Conservation (phyloP, 1,140 invertebrate genomes). For the Steinernema khuongi region DNA sequence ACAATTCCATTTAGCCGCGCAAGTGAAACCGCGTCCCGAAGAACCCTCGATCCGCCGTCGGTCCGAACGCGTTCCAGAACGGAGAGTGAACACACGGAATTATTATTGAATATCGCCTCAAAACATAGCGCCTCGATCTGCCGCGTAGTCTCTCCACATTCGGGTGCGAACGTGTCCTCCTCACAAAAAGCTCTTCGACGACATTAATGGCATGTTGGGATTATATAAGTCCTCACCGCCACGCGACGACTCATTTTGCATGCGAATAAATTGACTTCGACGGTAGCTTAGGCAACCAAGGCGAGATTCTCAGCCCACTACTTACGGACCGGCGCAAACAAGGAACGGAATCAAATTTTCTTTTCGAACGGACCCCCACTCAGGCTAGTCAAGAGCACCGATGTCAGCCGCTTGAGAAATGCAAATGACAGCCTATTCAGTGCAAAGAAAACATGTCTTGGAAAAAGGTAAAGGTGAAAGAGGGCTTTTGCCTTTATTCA, state of each 20-base stretch:
- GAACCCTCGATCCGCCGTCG: too few species aligned
- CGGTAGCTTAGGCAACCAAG: neutral
- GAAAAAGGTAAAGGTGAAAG: too few species aligned
- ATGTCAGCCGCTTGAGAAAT: too few species aligned
- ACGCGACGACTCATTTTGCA: neutral
- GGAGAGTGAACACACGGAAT: too few species aligned
- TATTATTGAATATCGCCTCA: too few species aligned
- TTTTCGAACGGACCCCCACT: neutral
- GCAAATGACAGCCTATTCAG: too few species aligned
- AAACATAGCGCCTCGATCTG: too few species aligned
- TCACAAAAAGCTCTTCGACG: neutral
- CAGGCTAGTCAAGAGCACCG: too few species aligned
- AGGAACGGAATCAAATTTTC: neutral
- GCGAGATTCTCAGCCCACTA: neutral
- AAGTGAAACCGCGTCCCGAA: neutral
- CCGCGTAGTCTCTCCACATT: too few species aligned
- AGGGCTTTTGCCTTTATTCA: too few species aligned
- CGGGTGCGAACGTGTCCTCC: neutral
- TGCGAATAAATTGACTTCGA: conserved; percentile 9
- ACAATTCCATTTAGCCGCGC: neutral
- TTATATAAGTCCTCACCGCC: neutral
- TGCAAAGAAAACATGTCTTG: too few species aligned
- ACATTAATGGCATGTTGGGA: neutral
- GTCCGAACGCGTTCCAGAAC: too few species aligned
- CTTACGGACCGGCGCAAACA: neutral